Conservation (phyloP, 2,113 vertebrate genomes). For the Phrynocephalus versicolor region DNA sequence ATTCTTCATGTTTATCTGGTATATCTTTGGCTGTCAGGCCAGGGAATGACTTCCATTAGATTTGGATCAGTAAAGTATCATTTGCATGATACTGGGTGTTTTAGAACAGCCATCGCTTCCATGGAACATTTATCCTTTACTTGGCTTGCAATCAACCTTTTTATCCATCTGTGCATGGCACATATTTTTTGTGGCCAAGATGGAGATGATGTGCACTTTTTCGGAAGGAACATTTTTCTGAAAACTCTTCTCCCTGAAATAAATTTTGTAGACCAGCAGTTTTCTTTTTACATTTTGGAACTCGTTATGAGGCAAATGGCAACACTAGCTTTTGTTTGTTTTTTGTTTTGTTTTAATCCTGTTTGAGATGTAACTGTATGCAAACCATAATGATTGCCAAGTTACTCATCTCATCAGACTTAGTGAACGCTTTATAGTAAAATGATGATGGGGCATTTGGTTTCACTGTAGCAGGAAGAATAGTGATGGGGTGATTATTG, state of each 20-base stretch:
- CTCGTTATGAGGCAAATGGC: no score
- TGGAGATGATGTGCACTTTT: constrained; percentile 21
- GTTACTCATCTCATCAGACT: background rate
- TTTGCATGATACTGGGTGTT: constrained; percentile 7
- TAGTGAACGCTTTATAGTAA: background rate
- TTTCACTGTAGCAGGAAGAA: constrained; percentile 3
- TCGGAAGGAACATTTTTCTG: background rate
- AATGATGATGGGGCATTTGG: background rate
- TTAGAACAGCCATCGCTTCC: background rate
- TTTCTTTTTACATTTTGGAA: background rate
- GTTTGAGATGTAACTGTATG: constrained; percentile 2
- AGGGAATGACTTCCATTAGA: background rate
- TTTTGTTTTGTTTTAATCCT: no score
- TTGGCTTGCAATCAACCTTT: constrained; percentile 8
- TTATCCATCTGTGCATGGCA: background rate
- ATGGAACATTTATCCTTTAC: constrained; percentile 12
- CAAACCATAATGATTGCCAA: constrained; percentile 9
- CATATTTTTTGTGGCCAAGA: background rate
- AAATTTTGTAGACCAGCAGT: background rate
- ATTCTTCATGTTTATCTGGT: background rate
- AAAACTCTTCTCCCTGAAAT: constrained; percentile 23
- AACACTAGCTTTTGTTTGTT: no score
- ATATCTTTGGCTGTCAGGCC: background rate
- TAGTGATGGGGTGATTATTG: background rate
- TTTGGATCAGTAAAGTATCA: constrained; percentile 6